phyloP scores from a whole-genome alignment of 2,797 vertebrate genomes.

The Fistularia commersonii region DNA sequence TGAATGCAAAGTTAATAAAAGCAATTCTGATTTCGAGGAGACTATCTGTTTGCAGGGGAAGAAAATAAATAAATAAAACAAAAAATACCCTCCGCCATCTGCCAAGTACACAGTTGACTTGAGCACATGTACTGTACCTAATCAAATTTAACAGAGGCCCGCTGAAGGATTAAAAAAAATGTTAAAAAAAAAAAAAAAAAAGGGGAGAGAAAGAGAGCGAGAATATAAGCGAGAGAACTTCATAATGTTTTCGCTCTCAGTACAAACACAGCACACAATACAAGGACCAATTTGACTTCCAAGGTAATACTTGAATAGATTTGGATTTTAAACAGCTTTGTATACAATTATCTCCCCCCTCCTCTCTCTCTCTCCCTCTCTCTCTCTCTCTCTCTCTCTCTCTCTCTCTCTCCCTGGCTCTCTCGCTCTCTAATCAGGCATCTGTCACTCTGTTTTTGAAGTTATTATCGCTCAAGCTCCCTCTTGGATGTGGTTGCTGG shows the following conservation, averaged over 20 bases:
- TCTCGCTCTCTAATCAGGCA: conserved; percentile 97
- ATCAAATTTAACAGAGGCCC: conserved; percentile 87
- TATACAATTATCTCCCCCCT: conserved; percentile 67
- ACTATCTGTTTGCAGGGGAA: conserved; percentile 53
- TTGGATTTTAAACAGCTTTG: conserved; percentile 93
- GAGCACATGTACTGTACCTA: conserved; percentile 94
- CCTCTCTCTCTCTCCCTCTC: conserved; percentile 67
- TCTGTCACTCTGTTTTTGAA: conserved; percentile 99
- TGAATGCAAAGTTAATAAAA: conserved; percentile 66
- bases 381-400: conserved; percentile 80
- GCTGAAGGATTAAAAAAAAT: conserved; percentile 87
- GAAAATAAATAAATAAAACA: conserved; percentile 17
- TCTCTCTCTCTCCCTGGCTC: conserved; percentile 34
- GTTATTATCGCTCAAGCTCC: conserved; percentile 99
- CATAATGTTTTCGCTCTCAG: conserved; percentile 22
- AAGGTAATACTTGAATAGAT: conserved; percentile 97
- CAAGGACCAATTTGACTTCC: conserved; percentile 86
- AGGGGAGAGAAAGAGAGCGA: too few relatives aligned
- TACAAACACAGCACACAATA: conserved; percentile 52
- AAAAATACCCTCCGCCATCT: conserved; percentile 78
- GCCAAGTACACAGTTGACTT: conserved; percentile 83
- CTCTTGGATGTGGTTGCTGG: conserved; percentile 99
- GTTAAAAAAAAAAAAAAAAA: conserved; percentile 57
- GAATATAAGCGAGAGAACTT: background rate
- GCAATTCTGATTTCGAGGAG: conserved; percentile 70